Conservation (phyloP, 2,888 invertebrate genomes). For the Linnaemya vulpina region DNA sequence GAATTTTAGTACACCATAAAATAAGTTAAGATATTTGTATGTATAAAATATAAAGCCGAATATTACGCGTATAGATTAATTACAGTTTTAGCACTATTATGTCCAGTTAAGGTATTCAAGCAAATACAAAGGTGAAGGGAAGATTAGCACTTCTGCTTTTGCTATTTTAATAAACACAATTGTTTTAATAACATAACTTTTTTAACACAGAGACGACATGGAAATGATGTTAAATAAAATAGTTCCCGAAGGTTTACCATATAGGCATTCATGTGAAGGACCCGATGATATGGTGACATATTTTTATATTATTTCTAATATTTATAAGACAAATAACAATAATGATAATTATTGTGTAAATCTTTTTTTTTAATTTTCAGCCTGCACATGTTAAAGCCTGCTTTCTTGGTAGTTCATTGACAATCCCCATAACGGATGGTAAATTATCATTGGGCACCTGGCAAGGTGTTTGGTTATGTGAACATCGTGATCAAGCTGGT, state of each 20-base stretch:
- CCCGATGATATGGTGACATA: slow-evolving; percentile 97
- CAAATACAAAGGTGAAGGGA: background rate
- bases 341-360: slow-evolving; percentile 1
- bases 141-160: background rate
- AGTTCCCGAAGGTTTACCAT: slow-evolving; percentile 97
- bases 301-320: slow-evolving; percentile 11
- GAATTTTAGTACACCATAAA: no score
- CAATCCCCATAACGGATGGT: slow-evolving; percentile 97
- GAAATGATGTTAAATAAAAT: slow-evolving; percentile 99
- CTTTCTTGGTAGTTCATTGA: slow-evolving; percentile 96
- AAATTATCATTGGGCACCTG: slow-evolving; percentile 97
- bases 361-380: slow-evolving; percentile 83
- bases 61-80: no score
- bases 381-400: slow-evolving; percentile 99
- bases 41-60: no score
- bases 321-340: background rate
- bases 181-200: slow-evolving; percentile 21
- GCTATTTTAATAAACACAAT: background rate
- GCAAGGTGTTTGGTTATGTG: slow-evolving; percentile 99
- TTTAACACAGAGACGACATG: slow-evolving; percentile 93
- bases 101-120: background rate
- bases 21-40: no score
- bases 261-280: slow-evolving; percentile 98
- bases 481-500: slow-evolving; percentile 97
- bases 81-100: no score